Conservation (phyloP, 2,797 vertebrate genomes). For the Phataginus tricuspis region DNA sequence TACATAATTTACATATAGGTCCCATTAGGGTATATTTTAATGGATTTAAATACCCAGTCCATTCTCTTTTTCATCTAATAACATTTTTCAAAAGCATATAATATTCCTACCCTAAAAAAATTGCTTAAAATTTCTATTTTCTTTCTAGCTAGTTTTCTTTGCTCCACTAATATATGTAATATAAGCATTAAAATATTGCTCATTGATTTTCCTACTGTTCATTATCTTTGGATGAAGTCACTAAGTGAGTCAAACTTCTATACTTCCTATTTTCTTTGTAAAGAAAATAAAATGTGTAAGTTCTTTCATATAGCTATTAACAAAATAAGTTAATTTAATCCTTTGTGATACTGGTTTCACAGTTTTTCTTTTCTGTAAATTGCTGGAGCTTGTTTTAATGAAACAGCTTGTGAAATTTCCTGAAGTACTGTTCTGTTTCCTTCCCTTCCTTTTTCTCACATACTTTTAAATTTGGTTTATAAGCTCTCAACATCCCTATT, state of each 20-base stretch:
- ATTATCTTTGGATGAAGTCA: not conserved
- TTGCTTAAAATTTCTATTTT: slow-evolving; percentile 9
- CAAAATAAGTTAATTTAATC: slow-evolving; percentile 50
- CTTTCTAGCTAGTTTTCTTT: slow-evolving; percentile 18
- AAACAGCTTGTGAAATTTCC: slow-evolving; percentile 68
- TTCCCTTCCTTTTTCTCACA: slow-evolving; percentile 45
- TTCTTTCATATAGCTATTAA: not conserved
- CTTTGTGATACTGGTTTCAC: slow-evolving; percentile 6
- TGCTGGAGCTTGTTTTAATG: slow-evolving; percentile 55
- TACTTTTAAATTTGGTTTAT: slow-evolving; percentile 69
- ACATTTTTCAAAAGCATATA: not conserved
- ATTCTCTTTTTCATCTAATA: not conserved
- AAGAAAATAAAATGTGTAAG: not conserved
- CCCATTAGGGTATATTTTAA: not conserved
- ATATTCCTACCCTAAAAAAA: not conserved
- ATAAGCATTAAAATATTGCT: not conserved
- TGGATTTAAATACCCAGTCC: no score
- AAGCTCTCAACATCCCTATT: slow-evolving; percentile 57
- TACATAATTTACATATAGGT: not conserved
- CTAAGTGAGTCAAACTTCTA: not conserved
- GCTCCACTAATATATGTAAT: not conserved
- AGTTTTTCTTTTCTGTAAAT: slow-evolving; percentile 48
- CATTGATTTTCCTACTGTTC: not conserved
- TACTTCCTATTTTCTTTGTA: slow-evolving; percentile 17
- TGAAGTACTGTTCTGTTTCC: slow-evolving; percentile 35